phyloP scores from a whole-genome alignment of 2,888 invertebrate genomes.

The Pandemis corylana region DNA sequence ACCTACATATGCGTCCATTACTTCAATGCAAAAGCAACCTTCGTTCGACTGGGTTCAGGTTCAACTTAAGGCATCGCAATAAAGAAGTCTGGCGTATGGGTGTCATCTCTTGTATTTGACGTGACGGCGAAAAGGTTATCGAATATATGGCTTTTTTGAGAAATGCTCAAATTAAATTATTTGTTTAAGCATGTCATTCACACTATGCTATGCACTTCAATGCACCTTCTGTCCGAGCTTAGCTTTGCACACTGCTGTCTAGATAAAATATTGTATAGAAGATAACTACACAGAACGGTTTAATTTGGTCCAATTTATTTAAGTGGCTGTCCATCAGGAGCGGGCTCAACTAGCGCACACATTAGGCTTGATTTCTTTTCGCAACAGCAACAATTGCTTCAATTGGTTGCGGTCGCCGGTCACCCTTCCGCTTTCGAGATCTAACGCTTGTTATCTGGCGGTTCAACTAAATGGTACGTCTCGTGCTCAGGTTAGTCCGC shows the following conservation, averaged over 20 bases:
- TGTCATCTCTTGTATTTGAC: too few species aligned
- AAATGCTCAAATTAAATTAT: too few species aligned
- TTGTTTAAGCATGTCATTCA: too few species aligned
- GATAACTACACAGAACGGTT: slow-evolving; percentile 34
- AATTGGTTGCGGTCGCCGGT: slow-evolving; percentile 61
- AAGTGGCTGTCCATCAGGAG: slow-evolving; percentile 52
- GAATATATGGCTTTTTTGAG: too few species aligned
- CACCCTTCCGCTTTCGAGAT: slow-evolving; percentile 62
- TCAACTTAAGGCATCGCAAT: too few species aligned
- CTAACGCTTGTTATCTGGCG: slow-evolving; percentile 45
- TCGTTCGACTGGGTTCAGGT: too few species aligned
- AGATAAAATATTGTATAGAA: slow-evolving; percentile 16
- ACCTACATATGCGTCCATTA: too few species aligned
- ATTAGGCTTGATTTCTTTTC: slow-evolving; percentile 57
- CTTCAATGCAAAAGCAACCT: too few species aligned
- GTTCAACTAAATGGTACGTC: slow-evolving; percentile 44
- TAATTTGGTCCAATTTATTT: slow-evolving; percentile 48
- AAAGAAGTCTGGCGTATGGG: too few species aligned
- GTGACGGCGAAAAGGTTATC: too few species aligned
- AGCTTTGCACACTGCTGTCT: not conserved
- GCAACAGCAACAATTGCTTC: slow-evolving; percentile 63
- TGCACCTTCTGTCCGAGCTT: not conserved
- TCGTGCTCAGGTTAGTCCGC: slow-evolving; percentile 1
- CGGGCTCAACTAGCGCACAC: slow-evolving; percentile 52
- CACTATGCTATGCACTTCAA: not conserved